Evolutionary conservation across 2,113 vertebrate genomes (phyloP).

Genomic region (Bujurquina vittata): DNA sequence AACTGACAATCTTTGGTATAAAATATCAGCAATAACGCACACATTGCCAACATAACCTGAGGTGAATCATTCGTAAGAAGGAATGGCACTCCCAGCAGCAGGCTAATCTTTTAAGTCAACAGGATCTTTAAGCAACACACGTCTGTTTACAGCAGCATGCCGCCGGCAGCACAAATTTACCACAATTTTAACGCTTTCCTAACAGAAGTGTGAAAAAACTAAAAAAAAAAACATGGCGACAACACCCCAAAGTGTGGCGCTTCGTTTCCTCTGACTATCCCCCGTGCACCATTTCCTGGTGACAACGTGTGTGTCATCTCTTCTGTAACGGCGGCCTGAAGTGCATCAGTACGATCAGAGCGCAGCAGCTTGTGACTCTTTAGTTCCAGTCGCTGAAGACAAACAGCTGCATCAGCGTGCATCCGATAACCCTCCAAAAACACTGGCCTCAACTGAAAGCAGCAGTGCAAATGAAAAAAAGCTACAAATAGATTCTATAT

Average conservation of each 20-base stretch:
- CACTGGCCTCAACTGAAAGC: neutral
- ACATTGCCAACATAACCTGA: neutral
- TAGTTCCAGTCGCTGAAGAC: neutral
- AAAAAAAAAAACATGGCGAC: neutral
- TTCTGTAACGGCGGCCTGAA: neutral
- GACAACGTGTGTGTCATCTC: neutral
- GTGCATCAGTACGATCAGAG: constrained; percentile 26
- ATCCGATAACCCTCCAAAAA: neutral
- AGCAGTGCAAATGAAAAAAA: neutral
- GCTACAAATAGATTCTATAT: too few species aligned
- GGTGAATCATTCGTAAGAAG: neutral
- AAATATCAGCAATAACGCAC: fast-evolving
- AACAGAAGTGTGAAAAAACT: neutral
- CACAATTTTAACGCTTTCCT: neutral
- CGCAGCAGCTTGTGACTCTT: neutral
- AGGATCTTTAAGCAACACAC: neutral
- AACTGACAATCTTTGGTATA: neutral
- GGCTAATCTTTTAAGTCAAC: neutral
- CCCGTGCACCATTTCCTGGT: constrained; percentile 20
- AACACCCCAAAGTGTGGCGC: neutral
- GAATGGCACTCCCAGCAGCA: neutral
- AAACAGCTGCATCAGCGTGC: neutral
- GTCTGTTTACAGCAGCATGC: fast-evolving
- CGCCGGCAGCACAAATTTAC: neutral
- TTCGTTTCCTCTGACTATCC: constrained; percentile 44